These are phyloP conservation scores for Burhinus bistriatus DNA, from an alignment of 2,113 vertebrate genomes.

Conservation along the genomic window DNA sequence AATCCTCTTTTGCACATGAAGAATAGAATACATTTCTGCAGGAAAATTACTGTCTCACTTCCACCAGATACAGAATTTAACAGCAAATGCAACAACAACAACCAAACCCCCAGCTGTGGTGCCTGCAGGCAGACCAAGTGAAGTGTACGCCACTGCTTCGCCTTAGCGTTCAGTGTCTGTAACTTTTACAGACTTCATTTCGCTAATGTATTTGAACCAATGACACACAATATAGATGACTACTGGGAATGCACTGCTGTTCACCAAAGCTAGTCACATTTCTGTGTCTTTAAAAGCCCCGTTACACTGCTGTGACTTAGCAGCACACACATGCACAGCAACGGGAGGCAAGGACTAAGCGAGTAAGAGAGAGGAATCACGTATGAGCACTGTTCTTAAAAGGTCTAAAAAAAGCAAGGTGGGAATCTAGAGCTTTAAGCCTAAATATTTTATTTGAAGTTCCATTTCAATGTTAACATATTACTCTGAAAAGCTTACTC, in stretches of 20 bases:
- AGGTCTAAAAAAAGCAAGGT: not conserved
- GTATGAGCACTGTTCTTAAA: not conserved
- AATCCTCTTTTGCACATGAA: not conserved
- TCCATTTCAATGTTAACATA: not conserved
- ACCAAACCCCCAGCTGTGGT: too few relatives aligned
- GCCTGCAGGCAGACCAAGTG: not conserved
- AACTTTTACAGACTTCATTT: not conserved
- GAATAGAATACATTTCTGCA: not conserved
- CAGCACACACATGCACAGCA: not conserved
- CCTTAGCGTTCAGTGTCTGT: rapidly evolving
- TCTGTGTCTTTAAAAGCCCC: not conserved
- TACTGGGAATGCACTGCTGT: not conserved
- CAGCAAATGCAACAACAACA: not conserved
- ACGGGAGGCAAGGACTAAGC: not conserved
- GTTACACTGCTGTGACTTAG: too few relatives aligned
- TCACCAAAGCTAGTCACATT: not conserved
- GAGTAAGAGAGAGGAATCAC: not conserved
- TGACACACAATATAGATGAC: not conserved
- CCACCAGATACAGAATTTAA: not conserved
- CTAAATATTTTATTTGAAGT: not conserved
- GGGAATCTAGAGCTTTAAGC: not conserved
- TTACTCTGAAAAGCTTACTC: not conserved
- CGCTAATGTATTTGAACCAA: not conserved
- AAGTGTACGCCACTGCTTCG: not conserved
- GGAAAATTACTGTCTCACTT: not conserved